Evolutionary conservation across 2,888 invertebrate species (phyloP), one percentile per base, ranked within the genome.

Genomic region (Mythimna impura): DNA sequence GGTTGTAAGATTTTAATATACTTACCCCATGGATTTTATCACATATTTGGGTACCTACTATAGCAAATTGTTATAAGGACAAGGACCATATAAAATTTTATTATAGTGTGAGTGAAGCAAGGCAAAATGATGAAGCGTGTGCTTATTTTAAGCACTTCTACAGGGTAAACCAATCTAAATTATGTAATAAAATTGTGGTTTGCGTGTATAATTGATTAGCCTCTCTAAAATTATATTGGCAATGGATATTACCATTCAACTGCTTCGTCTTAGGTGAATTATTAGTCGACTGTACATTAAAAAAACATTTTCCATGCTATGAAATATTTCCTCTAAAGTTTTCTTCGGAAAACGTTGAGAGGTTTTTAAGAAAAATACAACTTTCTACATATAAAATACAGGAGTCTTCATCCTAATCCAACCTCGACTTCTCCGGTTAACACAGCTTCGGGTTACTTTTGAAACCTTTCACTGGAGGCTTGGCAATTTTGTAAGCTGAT

Each of bases 221-320:
- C 55, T 57, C 55, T 65, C 50, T 52, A 62, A 72, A 76, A 66
- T 25, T 78, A 66, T 70, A 66, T 70, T 64, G 52, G n/a, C 54
- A 60, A 12, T 64, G 40, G 30, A 47, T 60, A 60, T 63, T 69
- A 63, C 12, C 54, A 55, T 20, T 62, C 30, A 58, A 40, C 43
- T 54, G 58, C 22, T 34, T 67, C 60, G 54, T 61, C 60, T 54
- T 52, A n/a, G 6, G 25, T 58, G 17, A 63, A 76, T 52, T 57
- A 74, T 76, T 50, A 55, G 22, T 20, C 55, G 22, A 14, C 10
- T 58, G 25, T 50, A 55, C 8, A 40, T 70, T 55, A 62, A 30
- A 22, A 30, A 10, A 57, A 65, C 10, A 54, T 22, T 67, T 54
- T 50, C 54, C 14, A 30, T 73, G 22, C 20, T 17, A 25, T 52